Conservation (phyloP, 2,797 vertebrate genomes). For the Numenius phaeopus region DNA sequence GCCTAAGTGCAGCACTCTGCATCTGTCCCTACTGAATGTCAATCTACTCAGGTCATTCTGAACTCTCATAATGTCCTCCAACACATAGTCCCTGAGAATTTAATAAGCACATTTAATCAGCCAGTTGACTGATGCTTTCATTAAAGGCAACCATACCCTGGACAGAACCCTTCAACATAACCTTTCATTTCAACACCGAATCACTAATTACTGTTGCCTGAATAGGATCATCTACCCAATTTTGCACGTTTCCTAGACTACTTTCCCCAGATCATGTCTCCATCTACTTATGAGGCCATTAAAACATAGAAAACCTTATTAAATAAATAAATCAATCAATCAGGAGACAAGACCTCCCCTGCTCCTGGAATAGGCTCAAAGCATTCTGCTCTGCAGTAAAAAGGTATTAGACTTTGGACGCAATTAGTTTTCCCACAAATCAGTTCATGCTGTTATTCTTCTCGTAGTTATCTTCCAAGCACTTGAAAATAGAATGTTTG, state of each 20-base stretch:
- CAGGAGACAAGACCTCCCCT: not conserved
- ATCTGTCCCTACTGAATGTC: not conserved
- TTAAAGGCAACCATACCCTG: not conserved
- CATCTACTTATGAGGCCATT: not conserved
- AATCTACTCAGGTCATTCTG: not conserved
- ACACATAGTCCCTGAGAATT: not conserved
- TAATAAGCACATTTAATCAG: slow-evolving; percentile 33
- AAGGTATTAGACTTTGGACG: not conserved
- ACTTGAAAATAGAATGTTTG: not conserved
- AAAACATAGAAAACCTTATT: not conserved
- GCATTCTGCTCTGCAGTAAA: not conserved
- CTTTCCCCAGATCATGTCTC: not conserved
- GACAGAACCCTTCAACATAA: not conserved
- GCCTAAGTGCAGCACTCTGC: not conserved
- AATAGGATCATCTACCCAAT: not conserved
- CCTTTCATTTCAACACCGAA: not conserved
- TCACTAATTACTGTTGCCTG: not conserved
- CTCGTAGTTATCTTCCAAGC: not conserved
- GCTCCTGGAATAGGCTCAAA: not conserved
- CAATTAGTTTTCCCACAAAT: not conserved
- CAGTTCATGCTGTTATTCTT: not conserved
- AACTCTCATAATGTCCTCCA: slow-evolving; percentile 4
- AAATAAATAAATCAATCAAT: not conserved
- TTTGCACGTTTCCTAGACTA: not conserved
- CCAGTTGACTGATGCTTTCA: not conserved